Evolutionary conservation across 2,113 vertebrate genomes (phyloP).

Genomic region (Cephalophus harveyi): DNA sequence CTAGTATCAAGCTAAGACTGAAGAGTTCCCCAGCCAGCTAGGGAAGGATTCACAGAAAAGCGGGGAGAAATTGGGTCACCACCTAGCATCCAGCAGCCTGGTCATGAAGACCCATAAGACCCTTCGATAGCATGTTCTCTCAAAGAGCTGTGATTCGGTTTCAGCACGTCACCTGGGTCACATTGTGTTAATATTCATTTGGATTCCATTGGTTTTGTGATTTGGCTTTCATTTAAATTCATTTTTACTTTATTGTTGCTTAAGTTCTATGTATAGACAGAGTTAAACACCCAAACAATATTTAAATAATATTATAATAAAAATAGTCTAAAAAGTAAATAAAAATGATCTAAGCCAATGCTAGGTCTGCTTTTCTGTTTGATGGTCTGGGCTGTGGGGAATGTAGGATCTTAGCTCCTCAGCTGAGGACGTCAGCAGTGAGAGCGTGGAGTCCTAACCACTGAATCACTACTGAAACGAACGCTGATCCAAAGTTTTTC

Average conservation of each 20-base stretch:
- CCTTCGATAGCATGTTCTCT: neutral
- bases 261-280: neutral
- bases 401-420: neutral
- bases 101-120: neutral
- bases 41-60: neutral
- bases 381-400: neutral
- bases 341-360: neutral
- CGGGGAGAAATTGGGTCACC: neutral
- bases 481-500: neutral
- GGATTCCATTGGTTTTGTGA: neutral
- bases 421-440: neutral
- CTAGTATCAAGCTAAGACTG: neutral
- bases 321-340: neutral
- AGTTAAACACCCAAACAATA: neutral
- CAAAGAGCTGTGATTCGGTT: neutral
- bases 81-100: neutral
- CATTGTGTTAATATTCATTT: neutral
- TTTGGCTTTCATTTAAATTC: neutral
- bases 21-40: neutral
- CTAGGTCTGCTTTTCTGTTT: neutral
- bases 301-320: neutral
- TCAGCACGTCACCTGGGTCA: neutral
- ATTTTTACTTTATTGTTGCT: neutral
- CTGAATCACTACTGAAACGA: neutral
- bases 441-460: neutral